phyloP scores from a whole-genome alignment of 2,888 invertebrate genomes.

The Apodemia hepburni region DNA sequence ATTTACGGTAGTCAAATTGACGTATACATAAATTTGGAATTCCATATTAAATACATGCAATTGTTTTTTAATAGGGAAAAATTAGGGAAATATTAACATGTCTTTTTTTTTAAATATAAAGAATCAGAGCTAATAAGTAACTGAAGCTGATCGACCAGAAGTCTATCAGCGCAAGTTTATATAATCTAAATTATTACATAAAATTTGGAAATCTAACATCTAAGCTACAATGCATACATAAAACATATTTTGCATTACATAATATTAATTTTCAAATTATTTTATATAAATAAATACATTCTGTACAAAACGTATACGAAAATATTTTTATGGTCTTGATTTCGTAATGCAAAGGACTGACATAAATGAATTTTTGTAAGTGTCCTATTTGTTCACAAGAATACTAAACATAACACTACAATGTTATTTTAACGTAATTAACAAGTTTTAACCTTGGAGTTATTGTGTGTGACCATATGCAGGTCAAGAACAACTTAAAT shows the following conservation, averaged over 20 bases:
- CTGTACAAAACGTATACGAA: conserved; percentile 13
- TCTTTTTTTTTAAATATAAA: conserved; percentile 1
- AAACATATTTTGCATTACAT: conserved; percentile 10
- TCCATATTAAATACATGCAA: neutral
- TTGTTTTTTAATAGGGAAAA: neutral
- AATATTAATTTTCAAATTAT: conserved; percentile 10
- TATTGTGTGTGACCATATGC: neutral
- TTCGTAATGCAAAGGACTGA: conserved; percentile 5
- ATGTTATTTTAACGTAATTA: conserved; percentile 12
- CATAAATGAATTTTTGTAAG: conserved; percentile 2
- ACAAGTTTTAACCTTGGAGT: conserved; percentile 9
- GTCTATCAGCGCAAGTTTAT: neutral
- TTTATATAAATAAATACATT: conserved; percentile 11
- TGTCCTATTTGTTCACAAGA: conserved; percentile 7
- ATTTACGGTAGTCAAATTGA: neutral
- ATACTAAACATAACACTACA: conserved; percentile 4
- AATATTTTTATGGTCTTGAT: conserved; percentile 1
- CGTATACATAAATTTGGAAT: neutral
- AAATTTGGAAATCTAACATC: conserved; percentile 14
- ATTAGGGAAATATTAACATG: neutral
- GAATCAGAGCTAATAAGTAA: neutral
- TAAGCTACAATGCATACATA: conserved; percentile 10
- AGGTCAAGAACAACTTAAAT: conserved; percentile 14
- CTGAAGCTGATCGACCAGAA: conserved; percentile 1
- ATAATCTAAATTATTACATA: conserved; percentile 11